Evolutionary conservation across 1,140 invertebrate genomes (phyloP).

Genomic region (Drosophila equinoxialis): DNA sequence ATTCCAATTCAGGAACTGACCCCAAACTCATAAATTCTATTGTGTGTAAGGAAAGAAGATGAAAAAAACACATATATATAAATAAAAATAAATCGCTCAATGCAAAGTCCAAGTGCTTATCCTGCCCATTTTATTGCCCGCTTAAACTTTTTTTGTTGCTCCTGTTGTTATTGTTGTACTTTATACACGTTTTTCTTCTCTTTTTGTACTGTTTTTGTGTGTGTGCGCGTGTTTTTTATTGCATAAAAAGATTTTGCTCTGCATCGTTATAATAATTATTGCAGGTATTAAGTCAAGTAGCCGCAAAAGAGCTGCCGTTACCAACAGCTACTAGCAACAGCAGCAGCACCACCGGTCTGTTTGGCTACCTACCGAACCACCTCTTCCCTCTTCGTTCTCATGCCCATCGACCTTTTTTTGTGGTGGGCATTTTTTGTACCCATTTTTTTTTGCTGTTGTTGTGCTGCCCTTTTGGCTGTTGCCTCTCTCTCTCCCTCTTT

Average conservation of each 20-base stretch:
- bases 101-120: constrained; percentile 78
- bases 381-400: constrained; percentile 16
- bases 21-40: constrained; percentile 43
- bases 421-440: constrained; percentile 39
- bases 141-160: constrained; percentile 45
- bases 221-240: constrained; percentile 27
- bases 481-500: neutral
- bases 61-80: constrained; percentile 39
- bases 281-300: constrained; percentile 80
- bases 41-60: constrained; percentile 20
- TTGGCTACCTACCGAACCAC: constrained; percentile 24
- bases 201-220: constrained; percentile 8
- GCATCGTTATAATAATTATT: constrained; percentile 80
- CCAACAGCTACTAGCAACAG: constrained; percentile 8
- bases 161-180: constrained; percentile 47
- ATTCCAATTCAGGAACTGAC: neutral
- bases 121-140: constrained; percentile 70
- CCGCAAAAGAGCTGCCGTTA: constrained; percentile 59
- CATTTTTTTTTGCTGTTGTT: neutral
- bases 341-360: neutral
- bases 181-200: constrained; percentile 39
- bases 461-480: constrained; percentile 36
- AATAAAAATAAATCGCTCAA: constrained; percentile 72
- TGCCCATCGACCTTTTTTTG: constrained; percentile 19
- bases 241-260: constrained; percentile 55